Evolutionary conservation across 2,797 vertebrate genomes (phyloP), one percentile per base, ranked within the genome.

Genomic region (Sebastes itinus): DNA sequence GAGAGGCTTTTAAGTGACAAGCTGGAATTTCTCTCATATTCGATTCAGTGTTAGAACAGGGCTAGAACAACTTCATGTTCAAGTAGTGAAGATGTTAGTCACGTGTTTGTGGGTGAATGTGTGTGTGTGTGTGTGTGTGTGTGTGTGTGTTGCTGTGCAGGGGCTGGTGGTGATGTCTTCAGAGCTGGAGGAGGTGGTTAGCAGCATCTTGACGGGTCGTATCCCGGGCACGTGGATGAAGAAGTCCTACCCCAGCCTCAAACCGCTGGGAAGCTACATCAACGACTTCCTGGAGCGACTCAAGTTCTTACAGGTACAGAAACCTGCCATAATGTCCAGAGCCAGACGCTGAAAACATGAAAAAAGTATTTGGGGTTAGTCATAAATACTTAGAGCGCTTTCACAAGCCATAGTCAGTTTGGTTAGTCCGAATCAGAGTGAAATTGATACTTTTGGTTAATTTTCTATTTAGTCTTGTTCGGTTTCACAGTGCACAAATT

Each of bases 211-310:
- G 81, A 98, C 94, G 59, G 96, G 97, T 56, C 96, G 95, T 59
- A 95, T 97, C 72, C 97, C 97, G 2, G 96, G 78, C 38, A 95
- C 96, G 92, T 98, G 97, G 97, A 97, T 97, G 96, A 96, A 91
- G 25, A 97, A 96, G 89, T 97, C 97, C 2, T 98, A 97, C 86
- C 97, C 97, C 59, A 98, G 97, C 91, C 97, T 97, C 72, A 98
- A 98, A 88, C 95, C 97, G 0, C 95, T 97, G 33, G 97, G 97
- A 72, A 96, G 97, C 90, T 98, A 97, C 3, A 86, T 98, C 83
- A 96, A 80, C 2, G 97, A 98, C 92, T 97, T 98, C 86, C 92
- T 98, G 55, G 86, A 95, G 16, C 94, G 97, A 69, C 94, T 99
- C 8, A 92, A 87, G 61, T 98, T 98, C 94, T 90, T 98, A 61